Conservation (phyloP, 1,140 invertebrate species). For the Venustaconcha ellipsiformis region DNA sequence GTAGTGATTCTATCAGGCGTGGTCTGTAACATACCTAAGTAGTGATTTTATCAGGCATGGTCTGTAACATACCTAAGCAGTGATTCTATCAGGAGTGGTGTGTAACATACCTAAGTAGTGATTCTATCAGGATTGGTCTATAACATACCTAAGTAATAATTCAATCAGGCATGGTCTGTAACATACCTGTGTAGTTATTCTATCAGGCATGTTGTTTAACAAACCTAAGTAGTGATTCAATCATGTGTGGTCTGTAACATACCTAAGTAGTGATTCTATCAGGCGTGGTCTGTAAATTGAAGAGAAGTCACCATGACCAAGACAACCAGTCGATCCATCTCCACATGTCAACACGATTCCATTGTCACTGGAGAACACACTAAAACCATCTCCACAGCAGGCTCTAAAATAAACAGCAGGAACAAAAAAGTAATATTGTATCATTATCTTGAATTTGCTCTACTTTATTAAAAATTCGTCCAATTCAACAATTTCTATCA, state of each 20-base stretch:
- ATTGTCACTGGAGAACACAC: constrained; percentile 78
- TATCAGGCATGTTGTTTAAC: constrained; percentile 69
- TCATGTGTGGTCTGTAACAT: neutral
- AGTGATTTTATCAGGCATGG: no score
- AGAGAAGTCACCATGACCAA: constrained; percentile 79
- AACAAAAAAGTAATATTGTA: constrained; percentile 5
- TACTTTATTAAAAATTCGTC: no score
- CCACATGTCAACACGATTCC: constrained; percentile 82
- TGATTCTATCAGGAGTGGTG: no score
- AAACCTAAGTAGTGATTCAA: no score
- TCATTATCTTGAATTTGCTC: neutral
- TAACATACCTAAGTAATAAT: constrained; percentile 29
- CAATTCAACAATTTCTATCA: no score
- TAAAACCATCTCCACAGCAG: constrained; percentile 70
- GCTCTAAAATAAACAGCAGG: constrained; percentile 43
- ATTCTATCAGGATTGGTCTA: constrained; percentile 75
- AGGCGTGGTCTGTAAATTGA: constrained; percentile 75
- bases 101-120: constrained; percentile 60
- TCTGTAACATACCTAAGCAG: no score
- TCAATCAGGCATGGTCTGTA: no score
- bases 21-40: no score
- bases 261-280: constrained; percentile 73
- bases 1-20: no score
- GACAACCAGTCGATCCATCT: constrained; percentile 75
- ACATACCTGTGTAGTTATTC: constrained; percentile 70